These are phyloP conservation scores for Tachina fera DNA, from an alignment of 2,888 invertebrate species.

Conservation along the genomic window DNA sequence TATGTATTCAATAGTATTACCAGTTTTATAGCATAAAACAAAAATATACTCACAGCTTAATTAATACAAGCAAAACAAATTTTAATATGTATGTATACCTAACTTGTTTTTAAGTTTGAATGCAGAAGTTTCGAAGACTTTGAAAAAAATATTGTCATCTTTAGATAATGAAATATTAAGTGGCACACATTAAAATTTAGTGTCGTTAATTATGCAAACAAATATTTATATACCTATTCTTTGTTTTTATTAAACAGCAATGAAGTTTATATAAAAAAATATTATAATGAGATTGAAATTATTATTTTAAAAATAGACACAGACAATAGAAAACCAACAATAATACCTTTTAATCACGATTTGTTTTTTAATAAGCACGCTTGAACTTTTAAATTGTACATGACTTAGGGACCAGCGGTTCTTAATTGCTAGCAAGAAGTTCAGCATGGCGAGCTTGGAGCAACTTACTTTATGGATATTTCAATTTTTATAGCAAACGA, in stretches of 20 bases:
- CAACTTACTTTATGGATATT: no score
- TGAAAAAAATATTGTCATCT: background rate
- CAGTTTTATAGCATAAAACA: background rate
- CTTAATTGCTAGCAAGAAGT: background rate
- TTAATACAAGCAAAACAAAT: background rate
- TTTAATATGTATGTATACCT: background rate
- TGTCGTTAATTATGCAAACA: slow-evolving; percentile 21
- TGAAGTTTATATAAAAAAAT: slow-evolving; percentile 18
- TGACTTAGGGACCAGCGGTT: background rate
- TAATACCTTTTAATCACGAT: slow-evolving; percentile 14
- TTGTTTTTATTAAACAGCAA: background rate
- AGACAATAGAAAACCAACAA: slow-evolving; percentile 26
- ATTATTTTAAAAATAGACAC: slow-evolving; percentile 3
- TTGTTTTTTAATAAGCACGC: slow-evolving; percentile 22
- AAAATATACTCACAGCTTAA: background rate
- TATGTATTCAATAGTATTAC: background rate
- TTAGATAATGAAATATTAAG: slow-evolving; percentile 8
- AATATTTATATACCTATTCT: background rate
- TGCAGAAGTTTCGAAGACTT: background rate
- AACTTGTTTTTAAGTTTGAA: slow-evolving; percentile 7
- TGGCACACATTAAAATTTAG: slow-evolving; percentile 3
- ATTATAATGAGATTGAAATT: slow-evolving; percentile 21
- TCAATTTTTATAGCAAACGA: no score
- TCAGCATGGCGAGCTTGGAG: no score
- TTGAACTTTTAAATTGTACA: slow-evolving; percentile 8